Conservation (phyloP, 1,140 invertebrate species). For the Cherax destructor region DNA sequence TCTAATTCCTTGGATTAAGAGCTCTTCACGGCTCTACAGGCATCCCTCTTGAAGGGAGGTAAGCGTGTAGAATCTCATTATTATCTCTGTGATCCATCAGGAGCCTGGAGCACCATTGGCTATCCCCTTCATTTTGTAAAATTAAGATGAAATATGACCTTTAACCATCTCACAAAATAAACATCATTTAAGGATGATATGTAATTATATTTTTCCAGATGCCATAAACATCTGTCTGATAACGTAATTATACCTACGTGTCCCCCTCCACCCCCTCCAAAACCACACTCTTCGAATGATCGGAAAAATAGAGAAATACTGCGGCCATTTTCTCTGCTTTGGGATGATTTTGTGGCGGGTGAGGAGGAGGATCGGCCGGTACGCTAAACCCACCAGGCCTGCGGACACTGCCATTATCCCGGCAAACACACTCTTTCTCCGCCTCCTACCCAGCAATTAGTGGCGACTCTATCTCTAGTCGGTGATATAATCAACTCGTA, state of each 20-base stretch:
- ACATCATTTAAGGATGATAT: not conserved
- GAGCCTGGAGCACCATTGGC: not conserved
- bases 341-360: not conserved
- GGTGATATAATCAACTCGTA: conserved; percentile 20
- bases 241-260: conserved; percentile 29
- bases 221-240: not conserved
- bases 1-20: too few relatives aligned
- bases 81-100: not conserved
- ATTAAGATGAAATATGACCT: not conserved
- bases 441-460: conserved; percentile 30
- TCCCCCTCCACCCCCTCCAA: not conserved
- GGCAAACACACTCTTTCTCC: conserved; percentile 51
- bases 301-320: not conserved
- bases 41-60: too few relatives aligned
- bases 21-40: too few relatives aligned
- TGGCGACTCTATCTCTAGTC: conserved; percentile 26
- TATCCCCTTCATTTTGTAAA: not conserved
- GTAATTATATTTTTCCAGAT: not conserved
- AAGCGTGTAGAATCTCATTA: not conserved
- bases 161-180: not conserved
- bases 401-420: conserved; percentile 36
- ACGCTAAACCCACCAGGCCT: conserved; percentile 41
- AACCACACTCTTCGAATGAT: conserved; percentile 11
- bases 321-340: conserved; percentile 9
- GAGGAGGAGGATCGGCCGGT: not conserved